phyloP scores from a whole-genome alignment of 1,140 invertebrate species.

The Condylostylus longicornis region DNA sequence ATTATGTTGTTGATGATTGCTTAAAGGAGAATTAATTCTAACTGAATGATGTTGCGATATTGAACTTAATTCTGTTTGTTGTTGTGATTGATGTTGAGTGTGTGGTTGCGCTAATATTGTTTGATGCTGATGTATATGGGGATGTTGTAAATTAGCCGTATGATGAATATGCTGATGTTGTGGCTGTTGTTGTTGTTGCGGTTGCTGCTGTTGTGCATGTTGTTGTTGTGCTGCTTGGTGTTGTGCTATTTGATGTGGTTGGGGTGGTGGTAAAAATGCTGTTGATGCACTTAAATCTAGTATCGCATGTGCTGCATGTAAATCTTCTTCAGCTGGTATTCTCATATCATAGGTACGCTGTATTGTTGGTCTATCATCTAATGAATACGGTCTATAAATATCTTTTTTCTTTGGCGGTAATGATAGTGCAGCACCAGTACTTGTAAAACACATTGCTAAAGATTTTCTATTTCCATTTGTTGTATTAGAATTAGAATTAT shows the following conservation, averaged over 20 bases:
- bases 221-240: slow-evolving; percentile 23
- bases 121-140: too few relatives aligned
- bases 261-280: slow-evolving; percentile 46
- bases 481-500: neutral
- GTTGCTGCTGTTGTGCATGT: slow-evolving; percentile 19
- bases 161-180: slow-evolving; percentile 10
- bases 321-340: slow-evolving; percentile 55
- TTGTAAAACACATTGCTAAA: slow-evolving; percentile 64
- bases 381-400: slow-evolving; percentile 69
- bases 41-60: too few relatives aligned
- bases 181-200: slow-evolving; percentile 15
- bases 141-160: too few relatives aligned
- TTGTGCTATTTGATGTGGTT: slow-evolving; percentile 28
- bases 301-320: slow-evolving; percentile 72
- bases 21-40: too few relatives aligned
- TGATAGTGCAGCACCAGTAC: slow-evolving; percentile 61
- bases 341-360: slow-evolving; percentile 36
- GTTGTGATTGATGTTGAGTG: too few relatives aligned
- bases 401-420: slow-evolving; percentile 76
- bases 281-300: slow-evolving; percentile 72
- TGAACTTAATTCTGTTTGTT: too few relatives aligned
- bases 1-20: neutral
- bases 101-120: too few relatives aligned
- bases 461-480: slow-evolving; percentile 36
- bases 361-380: slow-evolving; percentile 43